Evolutionary conservation across 2,797 vertebrate genomes (phyloP).

Genomic region (Cryptoblepharus egeriae): DNA sequence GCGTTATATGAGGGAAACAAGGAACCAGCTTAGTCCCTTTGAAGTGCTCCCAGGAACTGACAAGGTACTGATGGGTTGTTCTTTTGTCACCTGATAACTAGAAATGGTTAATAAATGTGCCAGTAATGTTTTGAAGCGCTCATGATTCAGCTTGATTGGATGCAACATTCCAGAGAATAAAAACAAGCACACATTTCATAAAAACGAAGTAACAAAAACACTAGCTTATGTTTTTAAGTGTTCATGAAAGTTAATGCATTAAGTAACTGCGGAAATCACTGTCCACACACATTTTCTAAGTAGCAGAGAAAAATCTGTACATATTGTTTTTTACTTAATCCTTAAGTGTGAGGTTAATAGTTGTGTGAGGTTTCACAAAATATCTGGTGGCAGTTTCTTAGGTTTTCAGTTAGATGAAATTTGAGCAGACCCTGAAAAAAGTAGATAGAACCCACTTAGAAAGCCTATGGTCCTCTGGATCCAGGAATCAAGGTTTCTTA

Average conservation of each 20-base stretch:
- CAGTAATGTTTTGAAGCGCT: not conserved
- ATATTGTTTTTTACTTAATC: too few relatives aligned
- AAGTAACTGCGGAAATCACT: too few relatives aligned
- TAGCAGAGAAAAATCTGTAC: not conserved
- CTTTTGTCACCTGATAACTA: not conserved
- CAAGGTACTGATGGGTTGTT: conserved; percentile 80
- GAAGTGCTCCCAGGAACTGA: conserved; percentile 89
- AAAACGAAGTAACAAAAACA: not conserved
- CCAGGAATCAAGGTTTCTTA: not conserved
- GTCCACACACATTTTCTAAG: too few relatives aligned
- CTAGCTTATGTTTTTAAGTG: too few relatives aligned
- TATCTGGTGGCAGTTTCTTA: not conserved
- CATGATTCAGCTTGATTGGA: not conserved
- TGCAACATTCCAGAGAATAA: not conserved
- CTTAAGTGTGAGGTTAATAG: too few relatives aligned
- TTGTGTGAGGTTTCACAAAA: not conserved
- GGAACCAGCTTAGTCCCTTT: conserved; percentile 92
- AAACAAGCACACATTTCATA: too few relatives aligned
- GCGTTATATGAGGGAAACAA: conserved; percentile 95
- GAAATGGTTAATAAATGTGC: not conserved
- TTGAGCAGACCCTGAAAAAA: too few relatives aligned
- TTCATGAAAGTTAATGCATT: too few relatives aligned
- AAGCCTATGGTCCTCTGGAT: not conserved
- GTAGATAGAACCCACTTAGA: too few relatives aligned
- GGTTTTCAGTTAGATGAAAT: not conserved